phyloP scores from a whole-genome alignment of 2,888 invertebrate genomes.

The Mimas tiliae region DNA sequence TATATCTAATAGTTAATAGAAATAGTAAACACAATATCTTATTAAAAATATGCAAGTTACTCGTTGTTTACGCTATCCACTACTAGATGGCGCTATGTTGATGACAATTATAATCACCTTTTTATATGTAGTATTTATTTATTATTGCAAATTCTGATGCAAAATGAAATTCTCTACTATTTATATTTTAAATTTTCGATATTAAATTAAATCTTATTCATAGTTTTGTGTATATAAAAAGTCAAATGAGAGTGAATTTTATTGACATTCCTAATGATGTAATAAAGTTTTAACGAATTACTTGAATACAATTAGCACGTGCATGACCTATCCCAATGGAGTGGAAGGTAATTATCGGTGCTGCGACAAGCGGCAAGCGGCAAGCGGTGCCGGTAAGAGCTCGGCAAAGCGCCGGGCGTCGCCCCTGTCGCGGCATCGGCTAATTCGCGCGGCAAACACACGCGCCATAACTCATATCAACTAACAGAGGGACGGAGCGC shows the following conservation, averaged over 20 bases:
- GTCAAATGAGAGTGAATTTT: background rate
- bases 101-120: background rate
- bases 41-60: background rate
- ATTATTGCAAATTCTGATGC: background rate
- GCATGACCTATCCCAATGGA: constrained; percentile 43
- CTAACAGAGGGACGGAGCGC: constrained; percentile 69
- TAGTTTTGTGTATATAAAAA: background rate
- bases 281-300: background rate
- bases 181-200: background rate
- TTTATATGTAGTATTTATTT: background rate
- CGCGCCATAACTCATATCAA: constrained; percentile 82
- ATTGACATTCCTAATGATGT: background rate
- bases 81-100: constrained; percentile 64
- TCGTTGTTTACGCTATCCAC: constrained; percentile 52
- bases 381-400: too few relatives aligned
- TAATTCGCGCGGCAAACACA: constrained; percentile 81
- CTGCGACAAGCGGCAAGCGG: constrained; percentile 6
- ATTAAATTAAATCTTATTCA: background rate
- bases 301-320: constrained; percentile 17
- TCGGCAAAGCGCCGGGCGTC: constrained; percentile 59
- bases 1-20: background rate
- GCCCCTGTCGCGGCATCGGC: constrained; percentile 78
- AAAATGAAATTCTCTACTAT: background rate
- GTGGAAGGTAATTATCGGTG: constrained; percentile 33
- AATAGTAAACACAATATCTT: background rate